Base-by-base conservation (phyloP, 2,797 vertebrate genomes). In the Sylvia borin region DNA sequence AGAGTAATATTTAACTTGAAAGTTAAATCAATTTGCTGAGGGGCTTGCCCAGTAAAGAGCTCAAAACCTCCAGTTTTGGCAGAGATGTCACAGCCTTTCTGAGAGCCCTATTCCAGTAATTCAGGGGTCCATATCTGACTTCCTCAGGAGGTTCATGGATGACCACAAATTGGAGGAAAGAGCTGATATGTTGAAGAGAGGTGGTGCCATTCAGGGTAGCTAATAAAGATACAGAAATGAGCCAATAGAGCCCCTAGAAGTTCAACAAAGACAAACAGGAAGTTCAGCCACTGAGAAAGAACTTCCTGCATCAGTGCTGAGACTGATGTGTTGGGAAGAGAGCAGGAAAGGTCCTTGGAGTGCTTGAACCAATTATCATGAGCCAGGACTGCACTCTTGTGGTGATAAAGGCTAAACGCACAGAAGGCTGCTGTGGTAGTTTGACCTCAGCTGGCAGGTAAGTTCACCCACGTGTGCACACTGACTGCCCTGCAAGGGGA, bases 401-500 rank as follows among this genome's bases (percentile, higher is more conserved):
- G 71, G 62, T 53, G 17, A 8, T 32, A 15, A 72, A 61, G 10
- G 16, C 34, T 90, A 75, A 93, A 58, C 0, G 3, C 74, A 53
- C 4, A 61, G n/a, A 48, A 32, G 9, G 7, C 12, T 84, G 19
- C 36, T 43, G 19, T 29, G 16, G 5, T 51, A 17, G 16, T 6
- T 43, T 62, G 36, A 48, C 25, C 76, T n/a, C 31, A 32, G 47
- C 4, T 38, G 68, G 25, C 16, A 58, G 26, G 5, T 7, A 29
- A 55, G 6, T n/a, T 9, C 8, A 13, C 4, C 3, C 1, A 14
- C 1, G 1, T 14, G 60, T 25, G 16, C 21, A 43, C 42, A 4
- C 36, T 58, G 38, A 10, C 3, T 57, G 10, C 10, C 8, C 34
- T 84, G 16, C 48, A n/a, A 11, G 17, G 8, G 13, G 6, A 16